These are phyloP conservation scores for Cliona cf. orientalis DNA, from an alignment of 37 sponge, comb jelly and placozoan genomes.

Conservation along the genomic window DNA sequence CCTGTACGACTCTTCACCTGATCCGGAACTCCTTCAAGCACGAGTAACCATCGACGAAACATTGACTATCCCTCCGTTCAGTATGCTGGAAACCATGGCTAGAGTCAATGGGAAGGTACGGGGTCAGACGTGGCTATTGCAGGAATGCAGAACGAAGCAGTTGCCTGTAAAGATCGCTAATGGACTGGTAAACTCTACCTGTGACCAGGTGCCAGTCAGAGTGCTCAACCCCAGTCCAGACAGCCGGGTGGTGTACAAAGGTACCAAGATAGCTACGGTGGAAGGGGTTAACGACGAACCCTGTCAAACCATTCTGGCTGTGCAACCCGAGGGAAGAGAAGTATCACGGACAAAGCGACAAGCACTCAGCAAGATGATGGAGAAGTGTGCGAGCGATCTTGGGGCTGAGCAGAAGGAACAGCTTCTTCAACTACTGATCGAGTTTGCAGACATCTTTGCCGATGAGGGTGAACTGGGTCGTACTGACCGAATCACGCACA, in stretches of 20 bases:
- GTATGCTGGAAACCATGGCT: conserved; percentile 16
- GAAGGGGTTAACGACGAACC: neutral
- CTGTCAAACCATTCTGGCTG: neutral
- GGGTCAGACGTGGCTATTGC: conserved; percentile 6
- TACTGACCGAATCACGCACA: conserved; percentile 14
- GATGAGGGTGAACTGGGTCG: neutral
- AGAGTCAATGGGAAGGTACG: neutral
- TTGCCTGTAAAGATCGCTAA: conserved; percentile 13
- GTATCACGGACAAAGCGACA: neutral
- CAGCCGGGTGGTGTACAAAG: neutral
- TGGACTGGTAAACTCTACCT: neutral
- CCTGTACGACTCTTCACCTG: neutral
- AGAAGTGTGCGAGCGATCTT: neutral
- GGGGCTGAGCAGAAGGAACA: neutral
- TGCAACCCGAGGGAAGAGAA: neutral
- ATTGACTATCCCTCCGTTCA: conserved; percentile 4
- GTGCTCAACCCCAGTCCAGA: conserved; percentile 15
- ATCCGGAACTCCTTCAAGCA: neutral
- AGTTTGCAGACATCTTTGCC: conserved; percentile 25
- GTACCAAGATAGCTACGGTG: conserved; percentile 17
- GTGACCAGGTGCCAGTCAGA: neutral
- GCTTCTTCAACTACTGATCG: neutral
- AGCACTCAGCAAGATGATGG: neutral
- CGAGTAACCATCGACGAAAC: neutral
- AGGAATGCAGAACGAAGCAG: neutral